Conservation (phyloP, 2,797 vertebrate species). For the Sitta carolinensis region DNA sequence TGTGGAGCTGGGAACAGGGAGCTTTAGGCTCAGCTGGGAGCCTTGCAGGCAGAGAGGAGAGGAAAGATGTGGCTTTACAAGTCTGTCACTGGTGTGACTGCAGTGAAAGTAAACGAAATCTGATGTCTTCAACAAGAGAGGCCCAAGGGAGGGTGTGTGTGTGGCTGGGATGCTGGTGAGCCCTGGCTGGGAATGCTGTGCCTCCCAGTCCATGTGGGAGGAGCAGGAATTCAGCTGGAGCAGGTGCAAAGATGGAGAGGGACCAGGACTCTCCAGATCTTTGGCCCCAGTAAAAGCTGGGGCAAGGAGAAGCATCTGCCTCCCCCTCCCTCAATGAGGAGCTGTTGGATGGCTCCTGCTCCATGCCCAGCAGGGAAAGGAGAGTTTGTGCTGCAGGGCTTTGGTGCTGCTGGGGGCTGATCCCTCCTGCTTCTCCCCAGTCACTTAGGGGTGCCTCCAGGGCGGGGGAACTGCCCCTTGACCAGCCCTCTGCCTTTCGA, state of each 20-base stretch:
- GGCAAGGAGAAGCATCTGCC: background rate
- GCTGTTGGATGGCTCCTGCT: background rate
- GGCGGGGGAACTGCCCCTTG: slow-evolving; percentile 94
- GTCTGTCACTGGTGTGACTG: background rate
- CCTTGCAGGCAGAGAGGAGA: background rate
- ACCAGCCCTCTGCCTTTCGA: slow-evolving; percentile 91
- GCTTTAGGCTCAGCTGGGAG: background rate
- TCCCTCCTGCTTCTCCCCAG: slow-evolving; percentile 73
- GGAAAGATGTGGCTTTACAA: background rate
- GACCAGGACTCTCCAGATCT: background rate
- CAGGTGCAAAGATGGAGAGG: background rate
- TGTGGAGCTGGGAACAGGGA: background rate
- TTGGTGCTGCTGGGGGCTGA: slow-evolving; percentile 10
- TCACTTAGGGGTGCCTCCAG: slow-evolving; percentile 93
- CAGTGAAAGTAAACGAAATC: background rate
- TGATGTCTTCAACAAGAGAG: background rate
- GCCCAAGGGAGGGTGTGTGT: background rate
- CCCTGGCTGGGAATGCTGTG: background rate
- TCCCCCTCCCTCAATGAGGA: background rate
- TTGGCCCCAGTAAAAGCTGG: background rate
- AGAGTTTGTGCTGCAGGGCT: background rate
- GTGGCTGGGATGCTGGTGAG: background rate
- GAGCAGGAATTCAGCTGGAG: background rate
- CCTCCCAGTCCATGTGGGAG: background rate
- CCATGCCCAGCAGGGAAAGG: background rate